A percentile compares a stretch with the other conserved stretches of the same genome.
phyloP scores from a whole-genome alignment of 2,888 invertebrate genomes.

The Andrena bucephala region DNA sequence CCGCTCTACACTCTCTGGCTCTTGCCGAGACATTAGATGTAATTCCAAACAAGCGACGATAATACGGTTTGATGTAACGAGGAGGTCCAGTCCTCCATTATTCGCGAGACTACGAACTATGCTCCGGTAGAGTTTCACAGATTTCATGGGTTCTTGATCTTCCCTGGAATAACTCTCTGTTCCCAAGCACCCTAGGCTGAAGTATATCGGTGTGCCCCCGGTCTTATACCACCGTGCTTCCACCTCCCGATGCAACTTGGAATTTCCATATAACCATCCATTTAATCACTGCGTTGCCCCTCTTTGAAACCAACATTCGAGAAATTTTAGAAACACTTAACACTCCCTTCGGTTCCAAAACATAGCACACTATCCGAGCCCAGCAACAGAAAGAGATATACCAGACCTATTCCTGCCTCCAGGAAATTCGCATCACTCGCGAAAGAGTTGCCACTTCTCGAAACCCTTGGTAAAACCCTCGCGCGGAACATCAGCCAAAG shows the following conservation, averaged over 20 bases:
- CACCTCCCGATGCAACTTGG: too few species aligned
- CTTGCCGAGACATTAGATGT: slow-evolving; percentile 5
- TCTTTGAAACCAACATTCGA: too few species aligned
- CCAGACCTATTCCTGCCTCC: too few species aligned
- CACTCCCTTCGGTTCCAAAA: too few species aligned
- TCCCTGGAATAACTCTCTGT: not conserved
- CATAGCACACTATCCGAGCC: too few species aligned
- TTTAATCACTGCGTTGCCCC: too few species aligned
- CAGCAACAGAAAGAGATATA: too few species aligned
- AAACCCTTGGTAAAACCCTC: not conserved
- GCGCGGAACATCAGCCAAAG: not conserved
- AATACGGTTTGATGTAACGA: slow-evolving; percentile 15
- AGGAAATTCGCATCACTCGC: too few species aligned
- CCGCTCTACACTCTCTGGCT: not conserved
- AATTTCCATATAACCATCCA: too few species aligned
- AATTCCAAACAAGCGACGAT: slow-evolving; percentile 50
- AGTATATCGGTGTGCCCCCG: too few species aligned
- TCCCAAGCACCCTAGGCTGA: not conserved
- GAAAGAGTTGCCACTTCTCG: not conserved
- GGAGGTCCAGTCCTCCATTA: slow-evolving; percentile 19
- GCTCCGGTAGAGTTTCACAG: not conserved
- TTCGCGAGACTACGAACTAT: not conserved
- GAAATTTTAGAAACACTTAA: too few species aligned
- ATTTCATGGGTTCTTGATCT: not conserved
- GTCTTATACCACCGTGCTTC: too few species aligned